Evolutionary conservation across 2,888 invertebrate genomes (phyloP).

Genomic region (Drosophila pegasa): DNA sequence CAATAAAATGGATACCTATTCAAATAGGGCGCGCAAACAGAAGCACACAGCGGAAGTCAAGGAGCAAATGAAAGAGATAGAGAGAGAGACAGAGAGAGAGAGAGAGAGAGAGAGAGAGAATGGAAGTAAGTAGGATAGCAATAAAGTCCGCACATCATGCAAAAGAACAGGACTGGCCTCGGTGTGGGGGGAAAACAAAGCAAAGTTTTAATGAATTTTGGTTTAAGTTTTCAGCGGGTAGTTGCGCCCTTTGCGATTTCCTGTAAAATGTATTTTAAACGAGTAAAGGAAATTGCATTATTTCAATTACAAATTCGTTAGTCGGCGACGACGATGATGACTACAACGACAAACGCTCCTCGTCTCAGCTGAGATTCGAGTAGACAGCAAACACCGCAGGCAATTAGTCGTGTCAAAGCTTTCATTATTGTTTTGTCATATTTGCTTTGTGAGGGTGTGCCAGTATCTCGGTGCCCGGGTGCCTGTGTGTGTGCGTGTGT

Average conservation of each 20-base stretch:
- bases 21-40: conserved; percentile 68
- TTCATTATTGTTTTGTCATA: conserved; percentile 81
- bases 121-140: conserved; percentile 12
- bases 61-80: conserved; percentile 3
- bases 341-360: conserved; percentile 18
- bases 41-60: conserved; percentile 37
- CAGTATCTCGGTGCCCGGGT: too few species aligned
- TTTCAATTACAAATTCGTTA: conserved; percentile 80
- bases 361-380: conserved; percentile 62
- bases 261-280: conserved; percentile 80
- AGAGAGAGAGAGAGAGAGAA: not conserved
- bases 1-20: conserved; percentile 80
- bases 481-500: conserved; percentile 12
- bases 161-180: conserved; percentile 43
- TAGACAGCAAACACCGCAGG: conserved; percentile 78
- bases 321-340: conserved; percentile 35
- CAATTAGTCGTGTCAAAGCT: conserved; percentile 81
- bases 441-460: conserved; percentile 60
- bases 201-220: conserved; percentile 81
- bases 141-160: conserved; percentile 60
- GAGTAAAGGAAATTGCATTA: conserved; percentile 81
- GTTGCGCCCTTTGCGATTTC: conserved; percentile 75
- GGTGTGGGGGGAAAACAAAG: conserved; percentile 61
- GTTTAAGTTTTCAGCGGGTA: conserved; percentile 78
- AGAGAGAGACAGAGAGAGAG: not conserved